Percentiles rank a stretch among this genome's conserved stretches.
Conservation (phyloP, 1,140 invertebrate genomes). For the Muscidifurax raptorellus region DNA sequence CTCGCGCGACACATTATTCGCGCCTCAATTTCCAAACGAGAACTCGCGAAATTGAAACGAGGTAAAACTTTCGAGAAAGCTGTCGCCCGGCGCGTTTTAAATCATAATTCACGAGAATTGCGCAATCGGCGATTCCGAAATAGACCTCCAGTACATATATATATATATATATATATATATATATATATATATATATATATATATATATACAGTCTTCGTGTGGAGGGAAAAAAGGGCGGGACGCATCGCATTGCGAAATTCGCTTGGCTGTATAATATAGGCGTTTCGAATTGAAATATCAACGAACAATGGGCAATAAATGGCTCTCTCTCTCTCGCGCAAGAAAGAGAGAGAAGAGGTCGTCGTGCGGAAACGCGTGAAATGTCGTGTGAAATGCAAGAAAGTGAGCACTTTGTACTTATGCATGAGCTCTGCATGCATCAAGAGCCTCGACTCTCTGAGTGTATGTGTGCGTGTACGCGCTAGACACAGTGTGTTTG, state of each 20-base stretch:
- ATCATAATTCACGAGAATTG: neutral
- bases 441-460: neutral
- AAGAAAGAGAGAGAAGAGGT: neutral
- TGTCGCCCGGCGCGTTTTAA: too few relatives aligned
- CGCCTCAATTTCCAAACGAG: neutral
- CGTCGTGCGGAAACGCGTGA: constrained; percentile 29
- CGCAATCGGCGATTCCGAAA: neutral
- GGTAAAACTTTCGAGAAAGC: neutral
- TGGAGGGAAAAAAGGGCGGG: neutral
- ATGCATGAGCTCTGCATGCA: constrained; percentile 17
- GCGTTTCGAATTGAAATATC: constrained; percentile 48
- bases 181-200: neutral
- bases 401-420: constrained; percentile 32
- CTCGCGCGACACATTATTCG: neutral
- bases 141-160: neutral
- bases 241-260: constrained; percentile 20
- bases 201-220: neutral
- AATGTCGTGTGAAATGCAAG: constrained; percentile 42
- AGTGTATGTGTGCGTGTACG: neutral
- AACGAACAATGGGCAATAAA: constrained; percentile 48
- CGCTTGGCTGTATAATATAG: too few relatives aligned
- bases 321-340: constrained; percentile 14
- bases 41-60: neutral
- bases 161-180: too few relatives aligned
- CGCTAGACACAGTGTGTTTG: constrained; percentile 28